These are phyloP conservation scores for Nineta flava DNA, from an alignment of 2,888 invertebrate genomes.

Conservation along the genomic window DNA sequence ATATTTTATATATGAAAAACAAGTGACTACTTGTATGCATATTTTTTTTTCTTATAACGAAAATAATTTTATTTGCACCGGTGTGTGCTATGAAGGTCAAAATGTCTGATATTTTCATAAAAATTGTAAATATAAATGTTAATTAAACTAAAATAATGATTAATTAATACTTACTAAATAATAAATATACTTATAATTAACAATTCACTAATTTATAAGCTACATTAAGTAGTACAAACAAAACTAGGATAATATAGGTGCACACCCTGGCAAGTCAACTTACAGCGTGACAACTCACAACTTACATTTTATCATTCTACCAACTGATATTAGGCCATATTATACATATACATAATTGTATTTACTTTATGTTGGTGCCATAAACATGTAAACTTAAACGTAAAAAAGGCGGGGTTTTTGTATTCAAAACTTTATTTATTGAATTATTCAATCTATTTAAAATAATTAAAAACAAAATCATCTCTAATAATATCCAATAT, in stretches of 20 bases:
- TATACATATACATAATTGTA: too few relatives aligned
- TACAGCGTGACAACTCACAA: constrained; percentile 7
- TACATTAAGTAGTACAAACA: constrained; percentile 20
- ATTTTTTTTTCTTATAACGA: background rate
- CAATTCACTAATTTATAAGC: constrained; percentile 17
- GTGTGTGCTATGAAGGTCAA: background rate
- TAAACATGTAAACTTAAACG: too few relatives aligned
- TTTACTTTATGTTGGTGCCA: too few relatives aligned
- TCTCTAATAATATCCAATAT: too few relatives aligned
- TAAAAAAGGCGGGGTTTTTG: too few relatives aligned
- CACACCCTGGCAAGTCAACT: constrained; percentile 2
- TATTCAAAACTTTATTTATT: too few relatives aligned
- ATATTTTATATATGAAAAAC: background rate
- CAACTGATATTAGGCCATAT: background rate
- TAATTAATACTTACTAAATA: constrained; percentile 16
- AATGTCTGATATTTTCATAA: background rate
- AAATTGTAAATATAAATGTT: background rate
- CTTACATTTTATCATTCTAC: background rate
- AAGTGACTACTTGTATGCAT: background rate
- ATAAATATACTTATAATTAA: constrained; percentile 10
- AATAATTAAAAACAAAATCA: too few relatives aligned
- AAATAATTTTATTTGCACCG: background rate
- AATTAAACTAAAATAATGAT: background rate
- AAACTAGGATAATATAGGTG: constrained; percentile 12
- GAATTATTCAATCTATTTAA: too few relatives aligned